A percentile compares a stretch with the other conserved stretches of the same genome.
Conservation (phyloP, 2,797 vertebrate genomes). For the Columba guinea region DNA sequence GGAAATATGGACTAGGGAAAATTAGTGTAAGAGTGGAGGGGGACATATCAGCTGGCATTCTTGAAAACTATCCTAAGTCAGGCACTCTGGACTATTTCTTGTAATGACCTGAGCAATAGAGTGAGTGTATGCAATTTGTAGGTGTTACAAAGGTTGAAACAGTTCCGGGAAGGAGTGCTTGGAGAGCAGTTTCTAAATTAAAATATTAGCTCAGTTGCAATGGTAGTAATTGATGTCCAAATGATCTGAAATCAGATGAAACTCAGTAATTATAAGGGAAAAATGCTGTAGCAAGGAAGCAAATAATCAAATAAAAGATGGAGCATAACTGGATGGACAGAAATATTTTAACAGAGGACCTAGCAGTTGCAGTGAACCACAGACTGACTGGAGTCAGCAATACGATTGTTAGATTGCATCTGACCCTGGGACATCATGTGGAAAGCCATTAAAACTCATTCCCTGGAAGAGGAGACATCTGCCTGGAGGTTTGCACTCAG, state of each 20-base stretch:
- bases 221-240: conserved; percentile 32
- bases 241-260: conserved; percentile 22
- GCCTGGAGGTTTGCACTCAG: background rate
- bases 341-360: background rate
- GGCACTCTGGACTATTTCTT: background rate
- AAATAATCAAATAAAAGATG: conserved; percentile 33
- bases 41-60: background rate
- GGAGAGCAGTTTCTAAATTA: conserved; percentile 37
- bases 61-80: background rate
- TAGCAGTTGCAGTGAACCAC: background rate
- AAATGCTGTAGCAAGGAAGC: conserved; percentile 21
- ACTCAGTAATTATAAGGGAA: conserved; percentile 7
- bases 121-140: conserved; percentile 4
- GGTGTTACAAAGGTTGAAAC: background rate
- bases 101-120: background rate
- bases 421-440: background rate
- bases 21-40: background rate
- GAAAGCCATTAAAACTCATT: background rate
- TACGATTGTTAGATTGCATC: background rate
- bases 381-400: conserved; percentile 6
- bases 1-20: background rate
- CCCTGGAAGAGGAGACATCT: background rate
- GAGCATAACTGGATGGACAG: background rate
- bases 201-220: background rate
- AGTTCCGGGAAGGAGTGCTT: background rate